Evolutionary conservation across 2,888 invertebrate genomes (phyloP).

Genomic region (Barypeithes pellucidus): DNA sequence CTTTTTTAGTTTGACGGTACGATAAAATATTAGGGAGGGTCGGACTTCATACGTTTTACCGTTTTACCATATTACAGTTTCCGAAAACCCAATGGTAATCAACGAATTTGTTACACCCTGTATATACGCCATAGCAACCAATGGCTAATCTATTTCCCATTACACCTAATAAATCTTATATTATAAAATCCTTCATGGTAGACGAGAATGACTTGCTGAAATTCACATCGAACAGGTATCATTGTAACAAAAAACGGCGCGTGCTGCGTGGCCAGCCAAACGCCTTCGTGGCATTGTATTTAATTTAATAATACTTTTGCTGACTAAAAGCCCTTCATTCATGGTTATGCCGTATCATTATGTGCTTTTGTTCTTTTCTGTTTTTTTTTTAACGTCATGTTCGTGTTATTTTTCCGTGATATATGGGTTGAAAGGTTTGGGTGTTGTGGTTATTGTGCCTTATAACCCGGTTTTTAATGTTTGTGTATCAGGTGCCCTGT

Average conservation of each 20-base stretch:
- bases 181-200: not conserved
- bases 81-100: too few relatives aligned
- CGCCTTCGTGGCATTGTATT: slow-evolving; percentile 66
- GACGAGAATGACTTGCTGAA: slow-evolving; percentile 54
- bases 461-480: not conserved
- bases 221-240: slow-evolving; percentile 59
- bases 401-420: slow-evolving; percentile 30
- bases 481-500: too few relatives aligned
- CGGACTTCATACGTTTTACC: too few relatives aligned
- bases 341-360: slow-evolving; percentile 65
- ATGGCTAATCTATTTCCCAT: too few relatives aligned
- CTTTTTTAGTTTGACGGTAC: too few relatives aligned
- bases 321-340: slow-evolving; percentile 67
- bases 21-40: too few relatives aligned
- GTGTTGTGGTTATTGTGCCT: not conserved
- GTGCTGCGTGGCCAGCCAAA: slow-evolving; percentile 60
- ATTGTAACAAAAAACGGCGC: slow-evolving; percentile 61
- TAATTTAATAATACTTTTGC: slow-evolving; percentile 67
- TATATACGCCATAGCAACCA: too few relatives aligned
- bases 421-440: slow-evolving; percentile 15
- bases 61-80: too few relatives aligned
- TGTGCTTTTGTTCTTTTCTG: slow-evolving; percentile 62
- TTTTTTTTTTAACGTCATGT: slow-evolving; percentile 55
- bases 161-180: not conserved
- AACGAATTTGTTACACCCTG: too few relatives aligned